Evolutionary conservation across 2,113 vertebrate genomes (phyloP).

Genomic region (Scalopus aquaticus): DNA sequence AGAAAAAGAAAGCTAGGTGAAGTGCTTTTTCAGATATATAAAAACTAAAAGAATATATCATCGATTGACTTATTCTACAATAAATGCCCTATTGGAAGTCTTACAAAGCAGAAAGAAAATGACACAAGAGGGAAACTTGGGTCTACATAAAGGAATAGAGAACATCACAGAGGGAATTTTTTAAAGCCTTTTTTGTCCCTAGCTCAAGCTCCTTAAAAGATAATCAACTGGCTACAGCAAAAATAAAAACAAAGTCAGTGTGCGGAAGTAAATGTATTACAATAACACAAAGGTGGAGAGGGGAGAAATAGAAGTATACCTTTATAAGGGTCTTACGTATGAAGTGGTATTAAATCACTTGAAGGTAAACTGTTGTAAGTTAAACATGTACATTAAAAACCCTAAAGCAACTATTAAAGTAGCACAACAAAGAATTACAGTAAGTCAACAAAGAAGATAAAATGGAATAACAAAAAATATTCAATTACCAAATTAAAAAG

Average conservation of each 20-base stretch:
- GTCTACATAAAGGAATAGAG: not conserved
- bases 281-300: not conserved
- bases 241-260: not conserved
- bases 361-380: not conserved
- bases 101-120: not conserved
- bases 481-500: not conserved
- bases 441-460: not conserved
- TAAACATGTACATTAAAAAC: not conserved
- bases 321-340: not conserved
- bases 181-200: not conserved
- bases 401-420: not conserved
- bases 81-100: not conserved
- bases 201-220: not conserved
- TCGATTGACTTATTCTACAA: not conserved
- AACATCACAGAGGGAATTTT: not conserved
- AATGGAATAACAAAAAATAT: not conserved
- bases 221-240: not conserved
- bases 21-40: not conserved
- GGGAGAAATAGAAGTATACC: not conserved
- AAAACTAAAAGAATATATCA: not conserved
- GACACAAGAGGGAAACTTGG: not conserved
- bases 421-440: not conserved
- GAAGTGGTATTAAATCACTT: not conserved
- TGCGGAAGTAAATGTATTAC: not conserved
- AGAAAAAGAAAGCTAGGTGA: not conserved